Base-by-base conservation (phyloP, 2,888 invertebrate genomes). In the Allygus modestus region DNA sequence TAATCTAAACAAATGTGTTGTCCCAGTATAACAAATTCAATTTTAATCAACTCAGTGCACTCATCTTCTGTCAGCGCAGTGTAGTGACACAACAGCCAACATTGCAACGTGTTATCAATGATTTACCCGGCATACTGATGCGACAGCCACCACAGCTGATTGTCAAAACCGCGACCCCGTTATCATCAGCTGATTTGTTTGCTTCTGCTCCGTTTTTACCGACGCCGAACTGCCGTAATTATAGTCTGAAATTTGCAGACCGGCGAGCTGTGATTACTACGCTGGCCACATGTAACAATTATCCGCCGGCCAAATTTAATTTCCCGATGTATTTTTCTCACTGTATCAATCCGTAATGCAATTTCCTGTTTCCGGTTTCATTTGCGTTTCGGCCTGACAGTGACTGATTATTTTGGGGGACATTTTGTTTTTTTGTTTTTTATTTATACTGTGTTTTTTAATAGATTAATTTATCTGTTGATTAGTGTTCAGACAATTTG, bases 331-430 rank as follows among this genome's bases (percentile, higher is more conserved):
- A 23, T 58, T 58, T 58, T 58, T 58, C 58, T 58, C 58, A 12
- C 58, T 46, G 58, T 58, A 58, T 58, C 58, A 58, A 58, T 58
- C 58, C 58, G 58, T 58, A 58, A 58, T 58, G 58, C 58, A 58
- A 58, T 58, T 58, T 58, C 58, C 23, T 20, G 58, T 58, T 58
- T 58, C 58, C 58, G 20, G 58, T 23, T 58, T 58, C 58, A 58
- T 58, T 58, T 58, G 23, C 23, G 58, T 58, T 23, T 23, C 58
- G 1, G 12, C 23, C 23, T 12, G 58, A 58, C 58, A 23, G 9
- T 58, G 58, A 58, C 23, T 23, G 58, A 58, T 58, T 58, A 46
- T 17, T 46, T 46, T 46, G 2, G 12, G 46, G 46, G 4, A 12
- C 1, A 2, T 2, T 46, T 46, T 46, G 46, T 46, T 46, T 46